Percentiles rank a stretch among this genome's conserved stretches.
Conservation (phyloP, 53 echinoderm and acorn worm genomes). For the Arbacia lixula region DNA sequence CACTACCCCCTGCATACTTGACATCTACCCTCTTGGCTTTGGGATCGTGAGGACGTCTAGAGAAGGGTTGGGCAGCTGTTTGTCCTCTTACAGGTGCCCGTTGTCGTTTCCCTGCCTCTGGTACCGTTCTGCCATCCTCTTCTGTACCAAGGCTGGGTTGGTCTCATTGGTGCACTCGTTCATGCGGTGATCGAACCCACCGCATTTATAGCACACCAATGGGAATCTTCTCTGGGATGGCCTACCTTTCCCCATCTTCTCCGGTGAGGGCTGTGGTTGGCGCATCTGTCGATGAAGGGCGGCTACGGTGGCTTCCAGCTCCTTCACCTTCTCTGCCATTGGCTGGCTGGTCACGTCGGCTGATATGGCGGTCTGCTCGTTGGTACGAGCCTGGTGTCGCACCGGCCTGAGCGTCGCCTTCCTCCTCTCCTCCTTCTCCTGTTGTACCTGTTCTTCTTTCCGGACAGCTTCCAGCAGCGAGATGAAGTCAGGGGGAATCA, state of each 20-base stretch:
- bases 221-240: not conserved
- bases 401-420: not conserved
- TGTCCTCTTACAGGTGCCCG: slow-evolving; percentile 50
- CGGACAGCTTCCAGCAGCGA: slow-evolving; percentile 19
- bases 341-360: not conserved
- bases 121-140: slow-evolving; percentile 19
- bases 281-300: not conserved
- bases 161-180: slow-evolving; percentile 24
- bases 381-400: not conserved
- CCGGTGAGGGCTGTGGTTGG: too few relatives aligned
- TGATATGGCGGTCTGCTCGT: not conserved
- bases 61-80: not conserved
- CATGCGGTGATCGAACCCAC: slow-evolving; percentile 54
- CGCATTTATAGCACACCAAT: slow-evolving; percentile 64
- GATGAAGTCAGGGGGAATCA: not conserved
- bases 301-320: not conserved
- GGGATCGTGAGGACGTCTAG: not conserved
- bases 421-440: not conserved
- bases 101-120: slow-evolving; percentile 55
- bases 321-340: not conserved
- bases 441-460: slow-evolving; percentile 7
- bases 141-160: slow-evolving; percentile 50
- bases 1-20: not conserved
- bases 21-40: too few relatives aligned
- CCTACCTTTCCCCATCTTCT: too few relatives aligned